These are phyloP conservation scores for Spea bombifrons DNA, from an alignment of 2,113 vertebrate species.

Conservation along the genomic window DNA sequence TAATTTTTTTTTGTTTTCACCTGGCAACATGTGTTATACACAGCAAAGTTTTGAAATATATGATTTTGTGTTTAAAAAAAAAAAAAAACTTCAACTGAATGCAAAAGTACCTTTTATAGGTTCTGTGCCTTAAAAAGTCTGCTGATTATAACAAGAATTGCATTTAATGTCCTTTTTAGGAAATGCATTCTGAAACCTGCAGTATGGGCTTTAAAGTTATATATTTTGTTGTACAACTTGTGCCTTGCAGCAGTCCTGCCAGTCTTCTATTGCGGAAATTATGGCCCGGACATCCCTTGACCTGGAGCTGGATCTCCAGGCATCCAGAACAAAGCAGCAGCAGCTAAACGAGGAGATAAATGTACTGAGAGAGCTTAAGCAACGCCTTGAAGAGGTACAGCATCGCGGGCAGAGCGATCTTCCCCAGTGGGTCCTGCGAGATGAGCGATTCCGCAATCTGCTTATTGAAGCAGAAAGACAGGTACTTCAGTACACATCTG, in stretches of 20 bases:
- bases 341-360: slow-evolving; percentile 92
- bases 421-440: slow-evolving; percentile 87
- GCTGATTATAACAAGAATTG: too few species aligned
- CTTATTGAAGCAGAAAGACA: slow-evolving; percentile 94
- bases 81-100: too few species aligned
- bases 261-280: slow-evolving; percentile 86
- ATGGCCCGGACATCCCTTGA: slow-evolving; percentile 94
- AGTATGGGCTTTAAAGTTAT: too few species aligned
- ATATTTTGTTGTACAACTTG: neutral
- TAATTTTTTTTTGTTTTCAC: too few species aligned
- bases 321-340: slow-evolving; percentile 88
- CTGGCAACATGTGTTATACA: too few species aligned
- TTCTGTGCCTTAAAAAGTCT: too few species aligned
- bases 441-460: slow-evolving; percentile 84
- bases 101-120: too few species aligned
- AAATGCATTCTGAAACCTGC: neutral
- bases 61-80: too few species aligned
- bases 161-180: neutral
- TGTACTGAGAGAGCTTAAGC: slow-evolving; percentile 83
- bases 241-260: slow-evolving; percentile 77
- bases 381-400: slow-evolving; percentile 87
- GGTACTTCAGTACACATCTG: slow-evolving; percentile 62
- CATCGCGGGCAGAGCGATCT: slow-evolving; percentile 74
- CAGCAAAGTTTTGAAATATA: too few species aligned
- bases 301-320: slow-evolving; percentile 99